These are phyloP conservation scores for Aplodontia rufa DNA, from an alignment of 2,113 vertebrate genomes.

Conservation along the genomic window DNA sequence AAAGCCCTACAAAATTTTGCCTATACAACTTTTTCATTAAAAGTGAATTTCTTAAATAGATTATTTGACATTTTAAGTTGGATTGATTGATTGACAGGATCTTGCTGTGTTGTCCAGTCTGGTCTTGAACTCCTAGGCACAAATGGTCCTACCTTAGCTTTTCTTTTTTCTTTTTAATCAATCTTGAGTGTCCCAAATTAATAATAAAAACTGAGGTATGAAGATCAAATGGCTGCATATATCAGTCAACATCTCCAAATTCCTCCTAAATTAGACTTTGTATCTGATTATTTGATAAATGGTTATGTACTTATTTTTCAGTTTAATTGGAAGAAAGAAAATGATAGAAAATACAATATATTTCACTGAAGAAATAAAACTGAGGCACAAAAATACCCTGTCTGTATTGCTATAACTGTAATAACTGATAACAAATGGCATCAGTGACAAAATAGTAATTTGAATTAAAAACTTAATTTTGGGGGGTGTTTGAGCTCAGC, in stretches of 20 bases:
- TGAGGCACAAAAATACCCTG: background rate
- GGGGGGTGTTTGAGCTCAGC: too few relatives aligned
- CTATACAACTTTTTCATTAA: conserved; percentile 19
- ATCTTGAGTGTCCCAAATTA: conserved; percentile 29
- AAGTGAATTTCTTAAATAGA: conserved; percentile 6
- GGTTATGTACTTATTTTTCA: background rate
- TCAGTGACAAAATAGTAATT: conserved; percentile 27
- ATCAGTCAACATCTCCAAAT: background rate
- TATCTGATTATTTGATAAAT: conserved; percentile 13
- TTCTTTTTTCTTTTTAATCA: background rate
- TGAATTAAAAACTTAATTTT: conserved; percentile 29
- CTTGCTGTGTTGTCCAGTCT: background rate
- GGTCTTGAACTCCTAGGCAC: background rate
- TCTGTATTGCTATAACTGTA: background rate
- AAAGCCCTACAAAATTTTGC: background rate
- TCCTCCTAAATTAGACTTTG: background rate
- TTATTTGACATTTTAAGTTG: conserved; percentile 26
- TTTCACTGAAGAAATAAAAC: conserved; percentile 39
- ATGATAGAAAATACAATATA: conserved; percentile 49
- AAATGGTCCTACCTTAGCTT: background rate
- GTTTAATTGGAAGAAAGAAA: conserved; percentile 25
- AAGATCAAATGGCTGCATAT: background rate
- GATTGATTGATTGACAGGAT: background rate
- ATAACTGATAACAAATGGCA: background rate
- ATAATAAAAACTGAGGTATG: conserved; percentile 12